These are phyloP conservation scores for Ornithoptera alexandrae DNA, from an alignment of 2,888 invertebrate genomes.

Conservation along the genomic window DNA sequence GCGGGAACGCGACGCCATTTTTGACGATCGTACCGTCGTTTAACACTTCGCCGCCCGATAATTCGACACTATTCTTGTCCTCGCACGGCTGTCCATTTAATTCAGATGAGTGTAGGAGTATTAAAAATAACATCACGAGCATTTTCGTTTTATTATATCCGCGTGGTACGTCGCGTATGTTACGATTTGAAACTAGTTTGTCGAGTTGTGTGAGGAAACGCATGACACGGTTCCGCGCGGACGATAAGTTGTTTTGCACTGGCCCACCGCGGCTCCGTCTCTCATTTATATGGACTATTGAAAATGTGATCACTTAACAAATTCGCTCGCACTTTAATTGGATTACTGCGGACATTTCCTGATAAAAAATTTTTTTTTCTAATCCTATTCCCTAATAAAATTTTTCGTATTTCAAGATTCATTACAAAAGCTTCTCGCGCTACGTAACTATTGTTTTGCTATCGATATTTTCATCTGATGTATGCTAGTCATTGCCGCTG, in stretches of 20 bases:
- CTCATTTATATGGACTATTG: slow-evolving; percentile 31
- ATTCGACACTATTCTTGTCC: slow-evolving; percentile 49
- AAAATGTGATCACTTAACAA: slow-evolving; percentile 22
- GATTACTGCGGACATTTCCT: slow-evolving; percentile 21
- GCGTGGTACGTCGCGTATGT: background rate
- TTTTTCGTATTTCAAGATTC: background rate
- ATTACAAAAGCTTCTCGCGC: background rate
- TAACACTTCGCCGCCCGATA: slow-evolving; percentile 41
- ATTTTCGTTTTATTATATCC: slow-evolving; percentile 37
- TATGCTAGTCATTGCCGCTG: no score
- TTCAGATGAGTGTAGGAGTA: slow-evolving; percentile 36
- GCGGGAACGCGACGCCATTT: slow-evolving; percentile 48
- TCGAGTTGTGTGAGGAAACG: slow-evolving; percentile 12
- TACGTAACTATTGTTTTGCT: background rate
- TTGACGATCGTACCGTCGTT: slow-evolving; percentile 42
- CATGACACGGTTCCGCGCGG: slow-evolving; percentile 29
- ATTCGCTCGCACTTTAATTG: slow-evolving; percentile 19
- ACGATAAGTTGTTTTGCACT: slow-evolving; percentile 31
- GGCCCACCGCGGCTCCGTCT: slow-evolving; percentile 22
- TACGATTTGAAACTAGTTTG: slow-evolving; percentile 23
- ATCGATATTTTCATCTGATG: no score
- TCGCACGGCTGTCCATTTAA: slow-evolving; percentile 46
- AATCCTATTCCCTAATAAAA: background rate
- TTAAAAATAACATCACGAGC: slow-evolving; percentile 36
- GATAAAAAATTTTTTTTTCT: background rate